Conservation (phyloP, 1,140 invertebrate genomes). For the Idris sp. region DNA sequence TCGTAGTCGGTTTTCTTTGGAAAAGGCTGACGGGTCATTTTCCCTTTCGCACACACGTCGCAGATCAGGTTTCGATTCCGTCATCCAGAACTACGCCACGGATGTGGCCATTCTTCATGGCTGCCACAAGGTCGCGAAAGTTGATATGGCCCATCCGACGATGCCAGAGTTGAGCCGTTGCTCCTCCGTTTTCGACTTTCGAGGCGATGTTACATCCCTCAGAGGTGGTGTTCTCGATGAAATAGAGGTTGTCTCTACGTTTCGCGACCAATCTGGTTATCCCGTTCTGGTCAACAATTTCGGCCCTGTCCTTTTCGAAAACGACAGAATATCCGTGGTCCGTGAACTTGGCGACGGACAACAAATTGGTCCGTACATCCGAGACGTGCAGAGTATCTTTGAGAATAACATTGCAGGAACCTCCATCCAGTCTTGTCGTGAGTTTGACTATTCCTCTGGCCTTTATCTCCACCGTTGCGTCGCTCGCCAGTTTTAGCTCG, state of each 20-base stretch:
- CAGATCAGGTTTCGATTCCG: constrained; percentile 49
- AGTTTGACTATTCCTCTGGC: background rate
- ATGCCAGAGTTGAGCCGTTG: background rate
- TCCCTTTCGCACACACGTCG: constrained; percentile 64
- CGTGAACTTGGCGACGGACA: constrained; percentile 14
- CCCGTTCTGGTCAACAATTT: constrained; percentile 1
- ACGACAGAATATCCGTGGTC: constrained; percentile 2
- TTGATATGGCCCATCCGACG: constrained; percentile 5
- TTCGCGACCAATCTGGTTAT: background rate
- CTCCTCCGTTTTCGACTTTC: background rate
- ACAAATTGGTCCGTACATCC: constrained; percentile 3
- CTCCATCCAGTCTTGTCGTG: background rate
- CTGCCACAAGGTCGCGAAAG: background rate
- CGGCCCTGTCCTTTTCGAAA: constrained; percentile 3
- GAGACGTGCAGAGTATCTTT: constrained; percentile 14
- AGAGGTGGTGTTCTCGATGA: background rate
- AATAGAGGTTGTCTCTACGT: constrained; percentile 1
- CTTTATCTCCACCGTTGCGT: constrained; percentile 2
- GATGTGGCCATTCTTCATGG: background rate
- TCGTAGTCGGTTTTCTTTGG: constrained; percentile 48
- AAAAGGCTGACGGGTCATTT: constrained; percentile 58
- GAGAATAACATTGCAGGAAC: background rate
- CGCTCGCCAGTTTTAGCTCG: background rate
- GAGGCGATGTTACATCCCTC: background rate
- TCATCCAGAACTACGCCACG: constrained; percentile 6